Percentiles rank a stretch among this genome's conserved stretches.
These are phyloP conservation scores for Tipula vernalis DNA, from an alignment of 2,888 invertebrate species.

Conservation along the genomic window DNA sequence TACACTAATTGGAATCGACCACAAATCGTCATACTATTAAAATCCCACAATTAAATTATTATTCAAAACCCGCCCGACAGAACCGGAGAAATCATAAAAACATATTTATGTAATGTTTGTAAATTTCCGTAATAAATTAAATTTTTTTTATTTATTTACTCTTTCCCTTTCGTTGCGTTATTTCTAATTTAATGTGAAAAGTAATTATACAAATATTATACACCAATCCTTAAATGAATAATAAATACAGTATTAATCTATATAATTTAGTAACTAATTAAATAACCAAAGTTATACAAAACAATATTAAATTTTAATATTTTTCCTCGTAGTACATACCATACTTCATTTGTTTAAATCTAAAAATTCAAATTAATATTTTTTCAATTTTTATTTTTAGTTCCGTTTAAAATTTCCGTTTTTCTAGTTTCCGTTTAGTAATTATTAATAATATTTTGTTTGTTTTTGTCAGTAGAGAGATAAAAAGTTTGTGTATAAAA, in stretches of 20 bases:
- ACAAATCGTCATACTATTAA: background rate
- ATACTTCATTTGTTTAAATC: background rate
- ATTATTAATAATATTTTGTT: background rate
- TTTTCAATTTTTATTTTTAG: background rate
- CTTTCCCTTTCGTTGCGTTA: background rate
- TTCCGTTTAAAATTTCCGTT: slow-evolving; percentile 4
- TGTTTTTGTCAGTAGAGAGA: background rate
- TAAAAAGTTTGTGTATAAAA: background rate
- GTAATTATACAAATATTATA: background rate
- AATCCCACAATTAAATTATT: background rate
- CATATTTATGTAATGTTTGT: background rate
- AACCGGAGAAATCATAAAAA: background rate
- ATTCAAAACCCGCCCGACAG: background rate
- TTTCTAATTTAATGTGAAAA: background rate
- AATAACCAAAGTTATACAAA: background rate
- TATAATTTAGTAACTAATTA: background rate
- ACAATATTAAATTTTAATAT: background rate
- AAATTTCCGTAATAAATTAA: background rate
- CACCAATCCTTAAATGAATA: background rate
- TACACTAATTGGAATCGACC: background rate
- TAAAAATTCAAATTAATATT: background rate
- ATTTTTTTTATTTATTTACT: background rate
- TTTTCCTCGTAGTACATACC: background rate
- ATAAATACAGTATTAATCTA: background rate
- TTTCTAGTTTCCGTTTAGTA: background rate